Base-by-base conservation (phyloP, 2,888 invertebrate genomes). In the Torymus texanus region DNA sequence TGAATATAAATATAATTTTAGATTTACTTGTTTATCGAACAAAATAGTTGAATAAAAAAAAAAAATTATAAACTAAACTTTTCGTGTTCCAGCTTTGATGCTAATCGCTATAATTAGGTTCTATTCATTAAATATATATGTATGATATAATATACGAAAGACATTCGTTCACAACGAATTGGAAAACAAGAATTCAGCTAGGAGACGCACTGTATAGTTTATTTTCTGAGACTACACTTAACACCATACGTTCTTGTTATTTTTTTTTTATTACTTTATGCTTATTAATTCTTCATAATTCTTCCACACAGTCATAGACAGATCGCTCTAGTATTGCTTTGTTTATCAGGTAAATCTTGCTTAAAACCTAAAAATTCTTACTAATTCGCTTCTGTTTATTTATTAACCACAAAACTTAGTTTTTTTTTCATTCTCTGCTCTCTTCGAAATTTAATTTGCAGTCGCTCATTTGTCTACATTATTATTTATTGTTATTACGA, bases 301-400 rank as follows among this genome's bases (percentile, higher is more conserved):
- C 78, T 80, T 81, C 63, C 68, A 75, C 70, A 82, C 78, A 83
- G 84, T 86, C 85, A 82, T 83, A 83, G 83, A 85, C 84, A 84
- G 83, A 85, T 86, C 85, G 85, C 84, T 82, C 85, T 84, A 83
- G 86, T 87, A 88, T 88, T 89, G 89, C 89, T 89, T 89, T 85
- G 84, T 88, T 82, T 85, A 85, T 89, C 87, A 89, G 89, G 88
- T 88, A 88, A 85, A 87, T 85, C 82, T 86, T 87, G 82, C 85
- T 85, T 88, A 88, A 87, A 70, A 84, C 83, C 85, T 88, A 88
- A 84, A 83, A 79, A 83, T 84, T 78, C 67, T 13, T 75, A 75
- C 62, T 56, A 56, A 56, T 61, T 72, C 56, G 13, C 51, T 70
- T 71, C 16, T 53, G 41, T 59, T 66, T 66, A 41, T 55, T 70